Evolutionary conservation across 1,140 invertebrate species (phyloP), one percentile per base, ranked within the genome.

Genomic region (Saccostrea echinata): DNA sequence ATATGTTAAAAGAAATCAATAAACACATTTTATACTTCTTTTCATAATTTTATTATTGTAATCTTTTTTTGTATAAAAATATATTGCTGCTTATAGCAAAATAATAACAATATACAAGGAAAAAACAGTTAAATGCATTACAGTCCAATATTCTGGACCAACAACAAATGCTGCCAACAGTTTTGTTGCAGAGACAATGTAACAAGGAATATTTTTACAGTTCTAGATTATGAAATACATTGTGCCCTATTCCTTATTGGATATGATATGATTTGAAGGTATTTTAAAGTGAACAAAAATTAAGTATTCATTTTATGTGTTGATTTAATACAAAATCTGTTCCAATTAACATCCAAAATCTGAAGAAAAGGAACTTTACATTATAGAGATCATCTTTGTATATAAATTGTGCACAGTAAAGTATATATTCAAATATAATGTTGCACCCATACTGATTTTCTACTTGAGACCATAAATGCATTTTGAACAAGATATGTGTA

Each of bases 71-170:
- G 68, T 76, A 76, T 76, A 76, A 76, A 76, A 76, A 76, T 76
- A 76, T 76, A 76, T 76, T 30, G 8, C 16, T 76, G 68, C 68
- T 76, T 76, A 76, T 16, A 76, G 68, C 68, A 76, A 76, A 27
- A 30, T 27, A 76, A 30, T 76, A 76, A 76, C 68, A 76, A 76
- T 76, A 76, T 76, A 76, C 68, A 76, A 35, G 68, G 24, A 76
- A 76, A 76, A 43, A 76, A 76, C 68, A 76, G 30, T 16, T 76
- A 76, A 27, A 76, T 76, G 68, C 30, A 76, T 76, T 27, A 30
- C 30, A 11, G 68, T 76, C 68, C 24, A 16, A 33, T 76, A 12
- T 21, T 21, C 21, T 24, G 57, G 57, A 64, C 24, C 16, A 64
- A 64, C 57, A 76, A 71, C n/a, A 27, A 61, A 71, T 76, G 68